Base-by-base conservation (phyloP, 2,888 invertebrate genomes). In the Temnothorax unifasciatus region DNA sequence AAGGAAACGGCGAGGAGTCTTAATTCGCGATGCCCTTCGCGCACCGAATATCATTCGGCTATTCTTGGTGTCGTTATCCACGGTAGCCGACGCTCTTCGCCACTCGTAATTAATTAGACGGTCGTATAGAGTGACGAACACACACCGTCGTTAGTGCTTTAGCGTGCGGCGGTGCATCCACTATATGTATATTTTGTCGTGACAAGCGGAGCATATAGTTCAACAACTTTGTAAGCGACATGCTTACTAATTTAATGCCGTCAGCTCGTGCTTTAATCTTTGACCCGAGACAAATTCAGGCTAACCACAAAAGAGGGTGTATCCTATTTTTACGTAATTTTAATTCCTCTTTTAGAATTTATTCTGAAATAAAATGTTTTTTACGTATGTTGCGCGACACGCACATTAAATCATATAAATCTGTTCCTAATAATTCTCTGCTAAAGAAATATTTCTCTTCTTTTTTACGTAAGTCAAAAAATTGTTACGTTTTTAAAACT, bases 41-140 rank as follows among this genome's bases (percentile, higher is more conserved):
- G 2, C 52, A 9, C 76, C n/a, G 15, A 69, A 77, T 29, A 54
- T n/a, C n/a, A 41, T 69, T 77, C 54, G 54, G 41, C 77, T 69
- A 69, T 69, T 77, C 77, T 77, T 77, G 21, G 69, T 66, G 44
- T 68, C 54, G 25, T 77, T 77, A 77, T 69, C n/a, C 41, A 54
- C 68, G 25, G 52, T 54, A 38, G 69, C 29, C n/a, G 57, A 73
- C 57, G 61, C 21, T 77, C 18, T 15, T 77, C 9, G 8, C 54
- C n/a, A 64, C 76, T 75, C 21, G 68, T 77, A 77, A 77, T 77
- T 77, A 77, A 77, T 77, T 77, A 69, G 77, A 68, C 68, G 29
- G 66, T 18, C 52, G 41, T 76, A 52, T 25, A 76, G n/a, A 77
- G 54, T 21, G 15, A 18, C 2, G 54, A n/a, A 69, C 29, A 52